phyloP scores from a whole-genome alignment of 1,140 invertebrate genomes.

The Pseudobourletiella spinata region DNA sequence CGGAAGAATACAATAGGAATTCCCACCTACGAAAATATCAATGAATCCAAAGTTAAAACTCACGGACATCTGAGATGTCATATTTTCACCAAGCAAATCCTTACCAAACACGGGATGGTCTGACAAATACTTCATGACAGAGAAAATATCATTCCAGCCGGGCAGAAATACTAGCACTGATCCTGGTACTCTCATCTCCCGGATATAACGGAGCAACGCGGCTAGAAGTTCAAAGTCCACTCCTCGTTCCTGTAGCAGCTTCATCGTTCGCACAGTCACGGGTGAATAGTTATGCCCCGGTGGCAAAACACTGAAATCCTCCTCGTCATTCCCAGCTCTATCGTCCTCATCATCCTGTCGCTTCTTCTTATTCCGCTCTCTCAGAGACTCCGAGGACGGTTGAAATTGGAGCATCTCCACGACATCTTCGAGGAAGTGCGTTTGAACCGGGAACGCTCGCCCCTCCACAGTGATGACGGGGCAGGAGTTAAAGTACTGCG shows the following conservation, averaged over 20 bases:
- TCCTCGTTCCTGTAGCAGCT: slow-evolving; percentile 74
- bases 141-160: slow-evolving; percentile 91
- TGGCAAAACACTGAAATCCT: slow-evolving; percentile 61
- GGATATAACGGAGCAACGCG: slow-evolving; percentile 66
- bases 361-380: slow-evolving; percentile 47
- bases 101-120: slow-evolving; percentile 64
- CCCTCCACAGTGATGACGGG: slow-evolving; percentile 64
- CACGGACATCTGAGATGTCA: neutral
- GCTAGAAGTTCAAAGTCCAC: slow-evolving; percentile 87
- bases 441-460: slow-evolving; percentile 64
- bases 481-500: slow-evolving; percentile 81
- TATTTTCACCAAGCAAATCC: no score
- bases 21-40: slow-evolving; percentile 44
- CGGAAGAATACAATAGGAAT: slow-evolving; percentile 62
- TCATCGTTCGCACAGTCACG: slow-evolving; percentile 61
- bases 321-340: slow-evolving; percentile 32
- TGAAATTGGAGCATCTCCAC: slow-evolving; percentile 24
- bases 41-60: neutral
- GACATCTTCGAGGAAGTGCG: slow-evolving; percentile 29
- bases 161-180: slow-evolving; percentile 87
- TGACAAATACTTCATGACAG: slow-evolving; percentile 74
- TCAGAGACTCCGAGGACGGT: slow-evolving; percentile 34
- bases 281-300: slow-evolving; percentile 46
- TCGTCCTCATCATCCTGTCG: slow-evolving; percentile 55
- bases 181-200: slow-evolving; percentile 58